These are phyloP conservation scores for Shargacucullia verbasci DNA, from an alignment of 2,888 invertebrate genomes.

Conservation along the genomic window DNA sequence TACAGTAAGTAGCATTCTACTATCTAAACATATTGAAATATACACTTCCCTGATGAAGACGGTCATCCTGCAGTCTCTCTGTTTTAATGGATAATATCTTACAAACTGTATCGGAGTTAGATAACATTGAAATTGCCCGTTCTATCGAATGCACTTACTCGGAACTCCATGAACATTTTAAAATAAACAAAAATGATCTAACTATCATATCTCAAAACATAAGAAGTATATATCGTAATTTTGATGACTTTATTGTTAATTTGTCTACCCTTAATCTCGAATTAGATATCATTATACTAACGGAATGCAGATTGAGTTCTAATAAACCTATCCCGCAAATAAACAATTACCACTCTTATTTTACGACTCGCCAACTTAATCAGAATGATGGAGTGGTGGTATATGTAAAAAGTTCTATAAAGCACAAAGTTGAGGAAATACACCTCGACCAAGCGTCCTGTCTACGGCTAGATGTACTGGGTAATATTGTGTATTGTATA, in stretches of 20 bases:
- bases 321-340: conserved; percentile 1
- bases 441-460: too few relatives aligned
- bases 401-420: background rate
- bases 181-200: background rate
- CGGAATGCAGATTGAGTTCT: conserved; percentile 6
- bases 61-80: background rate
- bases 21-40: too few relatives aligned
- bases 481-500: too few relatives aligned
- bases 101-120: too few relatives aligned
- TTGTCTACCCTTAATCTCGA: conserved; percentile 4
- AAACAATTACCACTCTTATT: background rate
- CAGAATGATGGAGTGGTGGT: background rate
- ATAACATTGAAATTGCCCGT: conserved; percentile 2
- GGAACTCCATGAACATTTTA: conserved; percentile 3
- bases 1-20: too few relatives aligned
- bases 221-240: conserved; percentile 4
- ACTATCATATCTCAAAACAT: conserved; percentile 14
- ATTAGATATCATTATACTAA: conserved; percentile 3
- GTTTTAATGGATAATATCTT: too few relatives aligned
- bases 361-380: background rate
- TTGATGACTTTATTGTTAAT: background rate
- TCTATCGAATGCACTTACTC: background rate
- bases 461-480: background rate
- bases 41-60: too few relatives aligned
- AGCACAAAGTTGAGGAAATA: background rate